Conservation (phyloP, 2,888 invertebrate species). For the Eristalinus sepulchralis region DNA sequence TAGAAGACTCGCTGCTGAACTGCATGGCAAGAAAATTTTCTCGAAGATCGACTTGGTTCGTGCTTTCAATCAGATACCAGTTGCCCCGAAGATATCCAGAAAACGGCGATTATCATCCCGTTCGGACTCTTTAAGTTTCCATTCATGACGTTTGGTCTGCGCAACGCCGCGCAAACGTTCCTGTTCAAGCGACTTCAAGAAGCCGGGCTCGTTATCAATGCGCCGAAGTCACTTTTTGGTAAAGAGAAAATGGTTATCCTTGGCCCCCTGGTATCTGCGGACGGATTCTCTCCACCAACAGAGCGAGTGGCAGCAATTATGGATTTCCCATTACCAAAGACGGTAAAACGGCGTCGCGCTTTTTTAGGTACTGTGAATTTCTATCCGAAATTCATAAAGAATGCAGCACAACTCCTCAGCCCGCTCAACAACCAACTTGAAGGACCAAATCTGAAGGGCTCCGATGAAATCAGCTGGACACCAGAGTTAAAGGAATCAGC, state of each 20-base stretch:
- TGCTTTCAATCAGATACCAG: slow-evolving; percentile 17
- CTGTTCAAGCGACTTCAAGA: slow-evolving; percentile 25
- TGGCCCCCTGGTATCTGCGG: background rate
- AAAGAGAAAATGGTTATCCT: background rate
- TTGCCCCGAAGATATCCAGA: background rate
- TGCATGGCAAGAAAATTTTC: slow-evolving; percentile 53
- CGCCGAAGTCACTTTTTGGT: background rate
- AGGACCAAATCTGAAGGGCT: background rate
- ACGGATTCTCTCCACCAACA: background rate
- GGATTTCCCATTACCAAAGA: background rate
- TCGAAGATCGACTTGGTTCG: slow-evolving; percentile 21
- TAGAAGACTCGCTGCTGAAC: slow-evolving; percentile 45
- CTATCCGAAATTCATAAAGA: background rate
- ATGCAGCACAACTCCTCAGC: background rate
- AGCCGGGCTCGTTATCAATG: background rate
- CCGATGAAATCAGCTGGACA: background rate
- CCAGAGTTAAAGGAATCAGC: background rate
- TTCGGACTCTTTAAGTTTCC: slow-evolving; percentile 1
- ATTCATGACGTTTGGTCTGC: slow-evolving; percentile 1
- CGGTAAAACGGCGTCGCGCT: background rate
- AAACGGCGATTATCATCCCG: background rate
- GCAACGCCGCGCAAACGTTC: slow-evolving; percentile 7
- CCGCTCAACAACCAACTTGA: background rate
- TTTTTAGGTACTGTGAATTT: background rate
- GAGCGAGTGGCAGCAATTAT: background rate